Evolutionary conservation across 2,888 invertebrate species (phyloP), one percentile per base, ranked within the genome.

Genomic region (Ophioninae sp.): DNA sequence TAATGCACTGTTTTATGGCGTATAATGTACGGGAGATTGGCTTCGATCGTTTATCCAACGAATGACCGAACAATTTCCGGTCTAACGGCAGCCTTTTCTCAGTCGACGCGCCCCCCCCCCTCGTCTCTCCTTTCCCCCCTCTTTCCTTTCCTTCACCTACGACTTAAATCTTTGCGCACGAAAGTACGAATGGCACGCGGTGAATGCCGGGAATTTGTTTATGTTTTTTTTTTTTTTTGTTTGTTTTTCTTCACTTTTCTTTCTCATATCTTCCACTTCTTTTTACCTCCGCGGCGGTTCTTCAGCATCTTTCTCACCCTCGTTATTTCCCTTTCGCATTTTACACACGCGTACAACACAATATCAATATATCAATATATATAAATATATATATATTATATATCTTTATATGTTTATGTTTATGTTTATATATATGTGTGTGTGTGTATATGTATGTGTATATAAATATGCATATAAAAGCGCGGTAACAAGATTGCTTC

Each of bases 401-500:
- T 30, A 30, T 30, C 30, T 30, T 2, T 30, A 30, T 30, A 30
- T 30, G 3, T 30, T 2, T 30, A 30, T 3, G 50, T 13, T 13
- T 0, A 44, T 10, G 10, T 44, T 10, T 44, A 10, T 44, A 44
- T 10, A 44, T 44, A 44, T 10, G 10, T 44, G 13, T 13, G 2
- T 8, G 3, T 30, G 3, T 30, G 30, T 7, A 44, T 44, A 10
- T 44, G 13, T 44, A 8, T 44, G 8, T 44, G 13, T 44, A 50
- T 50, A 50, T 50, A 50, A 17, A 50, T 50, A 50, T 50, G 50
- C 50, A 17, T 75, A 83, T 86, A 83, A 85, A 82, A 79, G 62
- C 72, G 67, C 84, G 86, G 87, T 88, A 89, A 89, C 88, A 88
- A 89, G 89, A 88, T 89, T 87, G 88, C 87, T 79, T 79, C 64